phyloP scores from a whole-genome alignment of 2,888 invertebrate species.

The Eupsilia transversa region DNA sequence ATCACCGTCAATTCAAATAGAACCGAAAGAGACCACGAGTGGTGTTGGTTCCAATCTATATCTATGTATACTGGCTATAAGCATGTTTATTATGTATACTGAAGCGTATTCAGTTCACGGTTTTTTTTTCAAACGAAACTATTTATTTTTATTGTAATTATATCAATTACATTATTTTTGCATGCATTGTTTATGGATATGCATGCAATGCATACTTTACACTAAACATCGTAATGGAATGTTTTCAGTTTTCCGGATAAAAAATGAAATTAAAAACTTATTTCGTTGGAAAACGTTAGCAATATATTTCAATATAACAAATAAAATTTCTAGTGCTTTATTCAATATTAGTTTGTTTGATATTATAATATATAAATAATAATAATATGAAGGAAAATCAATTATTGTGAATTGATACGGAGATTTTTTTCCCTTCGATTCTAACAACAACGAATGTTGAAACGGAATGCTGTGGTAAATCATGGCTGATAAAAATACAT shows the following conservation, averaged over 20 bases:
- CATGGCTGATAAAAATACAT: background rate
- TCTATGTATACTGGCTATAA: conserved; percentile 2
- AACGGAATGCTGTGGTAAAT: no score
- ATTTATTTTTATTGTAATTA: background rate
- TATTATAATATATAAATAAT: background rate
- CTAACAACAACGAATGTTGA: background rate
- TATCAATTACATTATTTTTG: background rate
- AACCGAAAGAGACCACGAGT: conserved; percentile 44
- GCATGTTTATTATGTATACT: conserved; percentile 33
- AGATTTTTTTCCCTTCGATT: background rate
- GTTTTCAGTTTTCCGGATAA: background rate
- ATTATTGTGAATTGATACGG: background rate
- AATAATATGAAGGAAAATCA: background rate
- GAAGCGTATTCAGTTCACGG: conserved; percentile 30
- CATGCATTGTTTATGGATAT: no score
- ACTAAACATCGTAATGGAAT: conserved; percentile 11
- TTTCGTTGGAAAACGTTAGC: conserved; percentile 25
- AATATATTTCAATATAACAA: no score
- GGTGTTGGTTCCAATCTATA: conserved; percentile 19
- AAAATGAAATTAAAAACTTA: background rate
- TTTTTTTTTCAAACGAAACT: background rate
- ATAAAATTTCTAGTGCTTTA: no score
- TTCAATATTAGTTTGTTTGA: background rate
- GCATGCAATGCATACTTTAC: background rate
- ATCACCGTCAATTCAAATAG: background rate